A percentile compares a stretch with the other conserved stretches of the same genome.
phyloP scores from a whole-genome alignment of 2,888 invertebrate species.

The Polymixis lichenea region DNA sequence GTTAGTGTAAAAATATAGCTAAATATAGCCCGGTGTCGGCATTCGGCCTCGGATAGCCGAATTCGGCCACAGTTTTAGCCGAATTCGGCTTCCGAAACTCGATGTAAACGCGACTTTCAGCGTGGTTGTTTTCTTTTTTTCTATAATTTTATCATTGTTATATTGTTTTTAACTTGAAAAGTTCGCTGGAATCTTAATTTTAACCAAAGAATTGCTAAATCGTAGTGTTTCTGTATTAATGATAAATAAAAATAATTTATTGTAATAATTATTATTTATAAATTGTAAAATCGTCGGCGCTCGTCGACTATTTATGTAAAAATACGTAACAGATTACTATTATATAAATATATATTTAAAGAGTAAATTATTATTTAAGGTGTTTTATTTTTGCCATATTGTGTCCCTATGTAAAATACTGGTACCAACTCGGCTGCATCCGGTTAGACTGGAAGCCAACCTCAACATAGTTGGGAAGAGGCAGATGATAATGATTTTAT shows the following conservation, averaged over 20 bases:
- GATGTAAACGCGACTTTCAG: slow-evolving; percentile 69
- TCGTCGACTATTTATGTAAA: slow-evolving; percentile 74
- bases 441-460: background rate
- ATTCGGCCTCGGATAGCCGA: slow-evolving; percentile 49
- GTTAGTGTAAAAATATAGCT: slow-evolving; percentile 62
- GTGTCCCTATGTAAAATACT: background rate
- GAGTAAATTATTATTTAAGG: slow-evolving; percentile 79
- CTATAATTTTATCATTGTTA: slow-evolving; percentile 77
- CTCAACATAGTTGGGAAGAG: background rate
- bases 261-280: slow-evolving; percentile 72
- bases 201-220: slow-evolving; percentile 85
- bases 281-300: slow-evolving; percentile 65
- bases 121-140: slow-evolving; percentile 76
- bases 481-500: background rate
- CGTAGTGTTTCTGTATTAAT: slow-evolving; percentile 75
- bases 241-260: slow-evolving; percentile 75
- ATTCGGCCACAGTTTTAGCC: slow-evolving; percentile 38
- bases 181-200: slow-evolving; percentile 78
- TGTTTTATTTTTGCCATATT: slow-evolving; percentile 58
- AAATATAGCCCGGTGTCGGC: slow-evolving; percentile 46
- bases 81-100: slow-evolving; percentile 48
- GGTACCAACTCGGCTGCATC: background rate
- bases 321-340: slow-evolving; percentile 86
- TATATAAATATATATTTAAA: slow-evolving; percentile 87
- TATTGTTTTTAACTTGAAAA: slow-evolving; percentile 76